Base-by-base conservation (phyloP, 1,140 invertebrate species). In the Sminthurides bifidus region DNA sequence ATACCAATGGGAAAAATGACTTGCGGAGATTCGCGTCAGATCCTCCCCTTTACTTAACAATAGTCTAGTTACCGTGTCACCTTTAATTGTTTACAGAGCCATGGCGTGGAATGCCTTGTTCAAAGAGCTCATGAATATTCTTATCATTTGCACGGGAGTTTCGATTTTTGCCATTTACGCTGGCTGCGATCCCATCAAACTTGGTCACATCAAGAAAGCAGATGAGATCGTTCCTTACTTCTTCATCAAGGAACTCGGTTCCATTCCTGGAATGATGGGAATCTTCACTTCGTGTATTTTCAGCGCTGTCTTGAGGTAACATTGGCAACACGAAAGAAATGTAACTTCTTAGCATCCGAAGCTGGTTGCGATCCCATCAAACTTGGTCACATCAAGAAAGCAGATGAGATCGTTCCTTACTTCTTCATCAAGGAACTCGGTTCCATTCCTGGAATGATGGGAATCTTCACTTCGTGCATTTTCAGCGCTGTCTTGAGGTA, bases 291-390 rank as follows among this genome's bases (percentile, higher is more conserved):
- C 58, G 0, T 56, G 54, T 23, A 52, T 63, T 49, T 61, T 63
- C 27, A 58, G 58, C 50, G 61, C 58, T 2, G 61, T 63, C 19
- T 41, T 62, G 5, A 59, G 57, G 57, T 59, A 31, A 52, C 17
- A n/a, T n/a, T n/a, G n/a, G n/a, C n/a, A n/a, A n/a, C n/a, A n/a
- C n/a, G n/a, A n/a, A n/a, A n/a, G n/a, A n/a, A n/a, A n/a, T n/a
- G n/a, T n/a, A n/a, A n/a, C n/a, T n/a, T 72, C 15, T 72, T 68
- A 48, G 69, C 68, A 6, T 53, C 66, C 21, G 72, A 65, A 60
- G 59, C 65, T n/a, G 51, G 65, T 21, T 72, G 71, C 58, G 71
- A 72, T 54, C 71, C 71, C 0, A 30, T 72, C 10, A 56, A 54
- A 2, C 33, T 26, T 37, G 63, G 60, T 3, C 19, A 50, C n/a